Evolutionary conservation across 2,797 vertebrate species (phyloP), one percentile per base, ranked within the genome.

Genomic region (Leuciscus waleckii): DNA sequence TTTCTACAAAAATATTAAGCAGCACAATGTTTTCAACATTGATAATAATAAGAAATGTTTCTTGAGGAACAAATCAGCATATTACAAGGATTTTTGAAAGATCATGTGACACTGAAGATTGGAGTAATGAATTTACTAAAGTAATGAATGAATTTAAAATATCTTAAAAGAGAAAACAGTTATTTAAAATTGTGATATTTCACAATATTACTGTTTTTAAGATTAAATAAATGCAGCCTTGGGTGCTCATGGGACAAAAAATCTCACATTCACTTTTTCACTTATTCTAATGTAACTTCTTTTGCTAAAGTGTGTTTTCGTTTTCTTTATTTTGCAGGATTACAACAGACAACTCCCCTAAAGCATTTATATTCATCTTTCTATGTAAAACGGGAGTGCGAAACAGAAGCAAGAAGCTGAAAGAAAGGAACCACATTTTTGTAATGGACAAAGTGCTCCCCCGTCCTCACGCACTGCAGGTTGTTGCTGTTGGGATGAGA

Each of bases 361-460:
- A 87, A 87, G 84, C 79, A 87, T 89, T 86, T 87, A 75, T 89
- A 88, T 88, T 88, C 83, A 86, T 90, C 88, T 90, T 90, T 87
- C 87, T 85, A 86, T 76, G 70, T 82, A 87, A 89, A 79, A 87
- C 69, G 61, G 81, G 81, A 75, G 82, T 78, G 86, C 21, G 77
- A 75, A 69, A 70, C 73, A 46, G 78, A 82, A 70, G 75, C 83
- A 89, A 81, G 79, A 74, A 79, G 68, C 58, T 75, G 63, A 86
- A 79, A 67, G 83, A 70, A 75, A 79, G 80, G 68, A 76, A 74
- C 70, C 71, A 79, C 65, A 75, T 69, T 82, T 84, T 82, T 82
- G 63, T 81, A 85, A 76, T 54, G 79, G 87, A 89, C 84, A 85
- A 84, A 78, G 71, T 81, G 79, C 39, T 82, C 81, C 85, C 76